Evolutionary conservation across 2,113 vertebrate genomes (phyloP).

Genomic region (Pterocles gutturalis): DNA sequence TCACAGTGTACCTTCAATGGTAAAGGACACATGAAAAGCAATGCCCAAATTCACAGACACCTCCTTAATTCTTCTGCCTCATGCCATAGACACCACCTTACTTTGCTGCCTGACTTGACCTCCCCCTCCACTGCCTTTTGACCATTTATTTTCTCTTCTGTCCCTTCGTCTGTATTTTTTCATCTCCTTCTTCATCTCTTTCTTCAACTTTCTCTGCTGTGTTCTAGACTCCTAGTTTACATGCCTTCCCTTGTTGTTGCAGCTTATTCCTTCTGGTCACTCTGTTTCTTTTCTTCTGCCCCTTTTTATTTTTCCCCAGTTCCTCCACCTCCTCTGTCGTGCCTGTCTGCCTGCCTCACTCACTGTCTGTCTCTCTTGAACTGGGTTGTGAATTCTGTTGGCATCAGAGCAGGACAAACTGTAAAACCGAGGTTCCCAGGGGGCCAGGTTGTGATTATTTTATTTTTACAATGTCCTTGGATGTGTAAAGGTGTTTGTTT

Average conservation of each 20-base stretch:
- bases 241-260: background rate
- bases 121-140: background rate
- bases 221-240: background rate
- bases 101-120: background rate
- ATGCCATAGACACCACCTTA: background rate
- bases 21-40: background rate
- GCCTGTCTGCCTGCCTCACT: constrained; percentile 31
- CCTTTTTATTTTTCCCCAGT: background rate
- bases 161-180: background rate
- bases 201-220: background rate
- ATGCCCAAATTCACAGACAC: background rate
- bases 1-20: background rate
- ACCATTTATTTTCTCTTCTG: background rate
- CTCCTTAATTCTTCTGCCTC: background rate
- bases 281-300: background rate
- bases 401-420: constrained; percentile 60
- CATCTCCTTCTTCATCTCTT: background rate
- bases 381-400: constrained; percentile 68
- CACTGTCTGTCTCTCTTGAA: constrained; percentile 50
- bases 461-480: constrained; percentile 83
- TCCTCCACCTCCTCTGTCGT: background rate
- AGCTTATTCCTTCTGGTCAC: background rate
- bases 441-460: constrained; percentile 74
- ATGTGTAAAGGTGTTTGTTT: constrained; percentile 71
- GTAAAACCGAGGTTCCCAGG: constrained; percentile 66